Conservation (phyloP, 2,888 invertebrate genomes). For the Ichneumoninae sp. region DNA sequence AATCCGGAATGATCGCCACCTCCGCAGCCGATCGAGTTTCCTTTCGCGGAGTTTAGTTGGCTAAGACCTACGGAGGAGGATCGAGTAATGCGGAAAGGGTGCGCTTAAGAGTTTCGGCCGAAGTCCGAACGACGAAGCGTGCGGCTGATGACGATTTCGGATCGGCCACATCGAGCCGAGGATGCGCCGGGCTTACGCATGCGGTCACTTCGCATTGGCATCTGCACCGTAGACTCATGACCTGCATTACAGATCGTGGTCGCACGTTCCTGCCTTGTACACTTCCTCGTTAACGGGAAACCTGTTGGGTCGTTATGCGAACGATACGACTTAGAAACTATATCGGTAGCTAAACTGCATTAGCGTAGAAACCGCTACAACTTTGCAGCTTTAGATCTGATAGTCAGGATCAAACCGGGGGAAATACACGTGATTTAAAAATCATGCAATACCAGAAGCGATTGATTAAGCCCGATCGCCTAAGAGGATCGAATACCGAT, state of each 20-base stretch:
- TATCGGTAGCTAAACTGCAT: not conserved
- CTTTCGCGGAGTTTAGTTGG: slow-evolving; percentile 23
- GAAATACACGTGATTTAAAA: not conserved
- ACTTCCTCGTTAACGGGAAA: slow-evolving; percentile 68
- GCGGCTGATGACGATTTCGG: slow-evolving; percentile 47
- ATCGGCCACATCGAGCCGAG: slow-evolving; percentile 7
- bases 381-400: not conserved
- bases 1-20: slow-evolving; percentile 64
- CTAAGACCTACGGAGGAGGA: slow-evolving; percentile 42
- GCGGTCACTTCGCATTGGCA: not conserved
- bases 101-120: slow-evolving; percentile 44
- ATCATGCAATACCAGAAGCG: not conserved
- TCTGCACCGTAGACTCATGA: not conserved
- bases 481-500: not conserved
- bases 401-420: not conserved
- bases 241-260: slow-evolving; percentile 1
- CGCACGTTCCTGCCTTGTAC: not conserved
- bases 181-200: not conserved
- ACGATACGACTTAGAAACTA: not conserved
- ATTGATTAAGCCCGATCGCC: not conserved
- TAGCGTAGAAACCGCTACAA: not conserved
- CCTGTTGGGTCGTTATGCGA: slow-evolving; percentile 70
- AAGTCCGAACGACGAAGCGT: slow-evolving; percentile 49
- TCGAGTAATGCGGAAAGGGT: slow-evolving; percentile 48
- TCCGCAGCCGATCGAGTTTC: slow-evolving; percentile 53